Percentiles rank a stretch among this genome's conserved stretches.
Evolutionary conservation across 2,113 vertebrate species (phyloP).

Genomic region (Bos taurus): ARS-UCD2.0 NC_037351.1:40274001-40274500

Average conservation of each 20-base stretch:
- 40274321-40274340: neutral
- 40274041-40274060: neutral
- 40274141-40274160: neutral
- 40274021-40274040: neutral
- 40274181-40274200: neutral
- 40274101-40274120: neutral
- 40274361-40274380: fast-evolving
- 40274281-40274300: neutral
- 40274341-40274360: neutral
- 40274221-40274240: neutral
- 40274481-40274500: neutral
- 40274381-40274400: neutral
- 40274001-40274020: slow-evolving; percentile 1
- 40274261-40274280: neutral
- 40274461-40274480: no score
- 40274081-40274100: neutral
- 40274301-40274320: neutral
- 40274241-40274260: neutral
- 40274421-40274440: neutral
- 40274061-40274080: slow-evolving; percentile 25
- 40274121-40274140: neutral
- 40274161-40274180: neutral
- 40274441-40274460: neutral
- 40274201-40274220: neutral
- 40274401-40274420: neutral